Evolutionary conservation across 2,797 vertebrate species (phyloP).

Genomic region (Mallotus villosus): DNA sequence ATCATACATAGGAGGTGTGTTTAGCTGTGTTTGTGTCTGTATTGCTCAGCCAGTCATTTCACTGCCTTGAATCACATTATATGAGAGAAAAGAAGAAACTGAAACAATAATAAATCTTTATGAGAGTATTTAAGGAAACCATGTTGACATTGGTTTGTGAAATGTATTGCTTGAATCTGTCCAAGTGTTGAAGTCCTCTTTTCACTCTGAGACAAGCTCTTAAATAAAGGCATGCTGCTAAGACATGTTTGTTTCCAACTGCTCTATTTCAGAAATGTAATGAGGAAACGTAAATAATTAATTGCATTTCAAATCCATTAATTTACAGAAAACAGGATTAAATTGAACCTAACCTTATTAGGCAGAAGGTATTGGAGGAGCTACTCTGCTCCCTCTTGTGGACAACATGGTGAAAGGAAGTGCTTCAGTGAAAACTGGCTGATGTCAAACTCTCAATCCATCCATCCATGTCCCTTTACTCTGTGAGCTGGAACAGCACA

Average conservation of each 20-base stretch:
- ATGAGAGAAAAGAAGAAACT: slow-evolving; percentile 8
- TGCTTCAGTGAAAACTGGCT: too few species aligned
- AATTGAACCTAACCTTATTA: background rate
- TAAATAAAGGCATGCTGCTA: slow-evolving; percentile 60
- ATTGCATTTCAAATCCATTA: background rate
- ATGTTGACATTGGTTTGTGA: slow-evolving; percentile 31
- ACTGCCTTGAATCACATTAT: slow-evolving; percentile 6
- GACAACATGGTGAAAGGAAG: too few species aligned
- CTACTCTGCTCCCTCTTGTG: too few species aligned
- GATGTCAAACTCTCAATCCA: too few species aligned
- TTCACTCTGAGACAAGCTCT: slow-evolving; percentile 52
- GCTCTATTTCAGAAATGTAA: background rate
- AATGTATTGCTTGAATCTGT: slow-evolving; percentile 25
- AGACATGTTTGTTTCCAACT: background rate
- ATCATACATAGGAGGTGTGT: slow-evolving; percentile 52
- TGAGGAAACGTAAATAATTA: background rate
- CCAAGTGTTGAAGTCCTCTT: slow-evolving; percentile 22
- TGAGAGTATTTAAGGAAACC: slow-evolving; percentile 5
- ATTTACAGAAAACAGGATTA: background rate
- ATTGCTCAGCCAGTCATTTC: slow-evolving; percentile 19
- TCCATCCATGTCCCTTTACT: too few species aligned
- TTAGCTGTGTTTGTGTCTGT: slow-evolving; percentile 37
- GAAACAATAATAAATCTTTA: slow-evolving; percentile 13
- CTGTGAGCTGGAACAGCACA: too few species aligned
- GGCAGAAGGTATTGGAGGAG: background rate